Conservation (phyloP, 2,113 vertebrate species). For the Pelusios castaneus region DNA sequence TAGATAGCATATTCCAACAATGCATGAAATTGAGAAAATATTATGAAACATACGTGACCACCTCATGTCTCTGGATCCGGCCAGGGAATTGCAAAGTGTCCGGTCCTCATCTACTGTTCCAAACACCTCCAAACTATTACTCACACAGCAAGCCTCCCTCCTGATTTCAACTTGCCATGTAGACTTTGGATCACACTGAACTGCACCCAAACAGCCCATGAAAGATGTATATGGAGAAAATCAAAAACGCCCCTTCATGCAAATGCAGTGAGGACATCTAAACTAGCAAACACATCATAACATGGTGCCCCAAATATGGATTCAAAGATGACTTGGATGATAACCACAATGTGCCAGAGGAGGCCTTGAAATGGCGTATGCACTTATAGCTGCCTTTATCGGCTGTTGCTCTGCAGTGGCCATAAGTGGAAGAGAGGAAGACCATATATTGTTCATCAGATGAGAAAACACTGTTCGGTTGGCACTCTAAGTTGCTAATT, state of each 20-base stretch:
- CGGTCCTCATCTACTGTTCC: not conserved
- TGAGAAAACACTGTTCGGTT: rapidly evolving
- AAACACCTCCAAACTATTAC: not conserved
- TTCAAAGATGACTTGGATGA: not conserved
- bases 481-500: not conserved
- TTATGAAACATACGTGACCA: not conserved
- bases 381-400: not conserved
- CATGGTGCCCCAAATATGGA: not conserved
- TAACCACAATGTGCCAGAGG: not conserved
- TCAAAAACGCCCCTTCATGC: not conserved
- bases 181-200: not conserved
- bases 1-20: not conserved
- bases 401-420: not conserved
- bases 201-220: not conserved
- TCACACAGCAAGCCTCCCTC: not conserved
- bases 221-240: not conserved
- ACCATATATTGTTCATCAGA: not conserved
- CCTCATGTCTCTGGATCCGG: not conserved
- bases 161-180: not conserved
- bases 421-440: not conserved
- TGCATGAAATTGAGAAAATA: not conserved
- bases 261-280: not conserved
- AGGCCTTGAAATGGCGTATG: not conserved
- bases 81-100: not conserved
- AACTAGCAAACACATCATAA: not conserved